These are phyloP conservation scores for Brenthis hecate DNA, from an alignment of 2,888 invertebrate genomes.

Conservation along the genomic window DNA sequence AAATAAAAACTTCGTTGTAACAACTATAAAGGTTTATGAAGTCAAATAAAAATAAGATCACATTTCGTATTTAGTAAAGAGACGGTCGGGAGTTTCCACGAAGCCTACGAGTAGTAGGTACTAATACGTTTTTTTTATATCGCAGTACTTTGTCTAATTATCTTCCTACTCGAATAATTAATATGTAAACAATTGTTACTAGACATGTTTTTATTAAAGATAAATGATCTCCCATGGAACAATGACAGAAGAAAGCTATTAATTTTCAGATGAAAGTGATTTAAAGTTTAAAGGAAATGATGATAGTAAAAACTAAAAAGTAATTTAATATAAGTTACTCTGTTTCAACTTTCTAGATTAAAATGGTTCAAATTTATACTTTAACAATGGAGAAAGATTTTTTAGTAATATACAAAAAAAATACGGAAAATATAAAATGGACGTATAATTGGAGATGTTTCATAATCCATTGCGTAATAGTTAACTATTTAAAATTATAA, in stretches of 20 bases:
- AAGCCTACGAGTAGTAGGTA: neutral
- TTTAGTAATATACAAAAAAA: too few relatives aligned
- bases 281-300: slow-evolving; percentile 30
- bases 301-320: neutral
- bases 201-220: slow-evolving; percentile 26
- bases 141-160: slow-evolving; percentile 6
- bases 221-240: slow-evolving; percentile 28
- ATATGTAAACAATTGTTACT: slow-evolving; percentile 26
- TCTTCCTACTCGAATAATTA: slow-evolving; percentile 33
- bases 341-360: neutral
- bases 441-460: too few relatives aligned
- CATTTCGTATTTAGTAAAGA: neutral
- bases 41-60: too few relatives aligned
- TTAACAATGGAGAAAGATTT: neutral
- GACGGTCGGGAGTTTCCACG: slow-evolving; percentile 5
- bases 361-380: slow-evolving; percentile 15
- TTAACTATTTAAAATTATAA: too few relatives aligned
- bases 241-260: slow-evolving; percentile 19
- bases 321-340: neutral
- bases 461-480: too few relatives aligned
- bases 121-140: neutral
- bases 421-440: too few relatives aligned
- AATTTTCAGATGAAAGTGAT: slow-evolving; percentile 34
- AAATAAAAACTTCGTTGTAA: too few relatives aligned
- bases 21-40: too few relatives aligned